A percentile compares a stretch with the other conserved stretches of the same genome.
These are phyloP conservation scores for Salvelinus alpinus DNA, from an alignment of 2,113 vertebrate species.

Conservation along the genomic window DNA sequence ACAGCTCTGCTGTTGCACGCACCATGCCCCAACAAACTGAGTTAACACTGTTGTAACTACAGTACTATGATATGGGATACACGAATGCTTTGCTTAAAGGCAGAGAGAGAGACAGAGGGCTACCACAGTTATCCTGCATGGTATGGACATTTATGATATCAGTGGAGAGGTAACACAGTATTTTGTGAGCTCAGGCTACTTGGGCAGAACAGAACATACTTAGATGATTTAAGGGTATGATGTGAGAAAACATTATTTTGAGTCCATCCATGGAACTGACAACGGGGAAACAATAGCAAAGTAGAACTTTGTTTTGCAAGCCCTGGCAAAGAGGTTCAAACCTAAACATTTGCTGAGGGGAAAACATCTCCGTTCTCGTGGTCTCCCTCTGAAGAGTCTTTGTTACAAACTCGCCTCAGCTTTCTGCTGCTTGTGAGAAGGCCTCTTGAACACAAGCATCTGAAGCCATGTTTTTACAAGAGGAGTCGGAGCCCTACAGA, in stretches of 20 bases:
- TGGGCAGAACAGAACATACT: not conserved
- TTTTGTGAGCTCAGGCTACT: not conserved
- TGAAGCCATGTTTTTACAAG: constrained; percentile 69
- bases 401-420: constrained; percentile 55
- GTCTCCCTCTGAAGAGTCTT: constrained; percentile 47
- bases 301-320: constrained; percentile 51
- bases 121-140: not conserved
- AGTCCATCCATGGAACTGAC: constrained; percentile 20
- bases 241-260: constrained; percentile 2
- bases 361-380: constrained; percentile 44
- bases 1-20: too few relatives aligned
- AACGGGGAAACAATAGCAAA: constrained; percentile 20
- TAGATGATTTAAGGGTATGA: constrained; percentile 18
- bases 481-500: constrained; percentile 61
- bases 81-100: too few relatives aligned
- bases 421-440: constrained; percentile 63
- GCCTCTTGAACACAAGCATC: constrained; percentile 65
- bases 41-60: too few relatives aligned
- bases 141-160: not conserved
- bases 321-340: constrained; percentile 44
- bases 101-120: too few relatives aligned
- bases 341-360: constrained; percentile 57
- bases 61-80: too few relatives aligned
- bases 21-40: too few relatives aligned
- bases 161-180: too few relatives aligned